Evolutionary conservation across 1,140 invertebrate genomes (phyloP), one percentile per base, ranked within the genome.

Genomic region (Ceratosolen solmsi): DNA sequence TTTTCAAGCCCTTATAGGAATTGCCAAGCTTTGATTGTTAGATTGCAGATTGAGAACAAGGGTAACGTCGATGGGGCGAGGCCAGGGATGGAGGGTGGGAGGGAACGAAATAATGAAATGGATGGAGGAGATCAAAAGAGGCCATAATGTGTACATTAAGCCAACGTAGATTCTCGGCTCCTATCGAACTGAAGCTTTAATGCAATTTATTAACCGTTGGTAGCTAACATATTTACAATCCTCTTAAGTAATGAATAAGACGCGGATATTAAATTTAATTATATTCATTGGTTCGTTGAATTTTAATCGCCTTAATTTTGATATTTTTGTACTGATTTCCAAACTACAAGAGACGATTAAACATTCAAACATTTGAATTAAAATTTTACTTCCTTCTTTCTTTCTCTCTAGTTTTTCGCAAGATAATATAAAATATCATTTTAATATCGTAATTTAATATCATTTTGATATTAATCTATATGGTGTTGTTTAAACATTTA

Each of bases 211-310:
- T 63, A 36, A 56, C 38, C 25, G 22, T 1, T 22, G 0, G 41
- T 22, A 80, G 38, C 73, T 63, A 30, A n/a, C 54, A 30, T 79
- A 68, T 60, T 71, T 80, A 80, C 54, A 74, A 36, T 65, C 41
- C 22, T 73, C 38, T 51, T 51, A 54, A 80, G 58, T 13, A 51
- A 36, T 27, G 41, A 27, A 25, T 30, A 17, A 60, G 78, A 51
- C 54, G 36, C 41, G 38, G 51, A n/a, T 5, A 79, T 60, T 71
- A 79, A 41, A 25, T 5, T 15, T 46, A 33, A 74, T 80, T 65
- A 65, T 30, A 33, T 79, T 46, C 54, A 73, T 73, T 79, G 30
- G 15, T n/a, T n/a, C n/a, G n/a, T n/a, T n/a, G n/a, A n/a, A n/a
- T n/a, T n/a, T n/a, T n/a, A n/a, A n/a, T n/a, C n/a, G n/a, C n/a